These are phyloP conservation scores for Bucorvus abyssinicus DNA, from an alignment of 2,797 vertebrate species.

Conservation along the genomic window DNA sequence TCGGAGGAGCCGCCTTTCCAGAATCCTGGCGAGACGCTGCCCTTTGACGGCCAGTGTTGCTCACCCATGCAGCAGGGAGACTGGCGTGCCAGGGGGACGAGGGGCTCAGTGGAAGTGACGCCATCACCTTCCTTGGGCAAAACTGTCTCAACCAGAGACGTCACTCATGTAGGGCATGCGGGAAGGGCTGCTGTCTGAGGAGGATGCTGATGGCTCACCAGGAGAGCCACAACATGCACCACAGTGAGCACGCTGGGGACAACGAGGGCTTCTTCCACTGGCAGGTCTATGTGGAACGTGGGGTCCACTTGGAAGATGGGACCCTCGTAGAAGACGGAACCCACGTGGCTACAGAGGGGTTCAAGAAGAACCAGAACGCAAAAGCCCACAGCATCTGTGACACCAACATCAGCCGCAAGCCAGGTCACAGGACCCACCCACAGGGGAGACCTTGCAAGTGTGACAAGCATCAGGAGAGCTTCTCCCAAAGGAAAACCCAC, in stretches of 20 bases:
- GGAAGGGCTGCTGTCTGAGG: slow-evolving; percentile 68
- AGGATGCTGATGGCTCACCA: slow-evolving; percentile 66
- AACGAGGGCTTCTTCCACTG: slow-evolving; percentile 54
- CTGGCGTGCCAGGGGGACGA: neutral
- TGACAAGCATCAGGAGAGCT: slow-evolving; percentile 2
- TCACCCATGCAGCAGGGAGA: neutral
- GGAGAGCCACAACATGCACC: slow-evolving; percentile 58
- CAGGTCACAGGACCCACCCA: neutral
- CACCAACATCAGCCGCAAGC: neutral
- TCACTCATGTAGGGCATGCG: slow-evolving; percentile 36
- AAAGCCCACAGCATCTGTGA: neutral
- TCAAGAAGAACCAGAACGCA: slow-evolving; percentile 42
- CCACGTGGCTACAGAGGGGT: neutral
- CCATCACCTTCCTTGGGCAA: neutral
- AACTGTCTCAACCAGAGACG: slow-evolving; percentile 50
- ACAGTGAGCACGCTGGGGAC: slow-evolving; percentile 12
- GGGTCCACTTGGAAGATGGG: neutral
- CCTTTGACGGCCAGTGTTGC: neutral
- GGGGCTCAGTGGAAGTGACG: neutral
- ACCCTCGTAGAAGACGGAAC: neutral
- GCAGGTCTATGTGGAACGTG: neutral
- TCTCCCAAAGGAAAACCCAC: slow-evolving; percentile 42
- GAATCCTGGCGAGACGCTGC: neutral
- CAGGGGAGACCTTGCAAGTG: slow-evolving; percentile 20
- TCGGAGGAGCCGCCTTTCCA: slow-evolving; percentile 39